A percentile compares a stretch with the other conserved stretches of the same genome.
These are phyloP conservation scores for Rhamphomyia laevipes DNA, from an alignment of 2,888 invertebrate genomes.

Conservation along the genomic window DNA sequence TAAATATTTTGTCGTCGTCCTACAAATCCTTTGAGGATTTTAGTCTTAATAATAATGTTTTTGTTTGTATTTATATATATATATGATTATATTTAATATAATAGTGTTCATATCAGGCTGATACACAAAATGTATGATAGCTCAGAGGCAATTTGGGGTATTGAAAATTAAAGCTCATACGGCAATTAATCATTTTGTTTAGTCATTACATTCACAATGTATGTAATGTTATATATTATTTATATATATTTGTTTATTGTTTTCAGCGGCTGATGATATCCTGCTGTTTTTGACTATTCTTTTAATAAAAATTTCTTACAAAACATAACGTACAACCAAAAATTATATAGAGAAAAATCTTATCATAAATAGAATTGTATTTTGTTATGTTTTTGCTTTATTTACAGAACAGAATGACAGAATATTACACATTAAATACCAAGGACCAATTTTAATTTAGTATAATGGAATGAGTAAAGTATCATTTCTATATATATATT, in stretches of 20 bases:
- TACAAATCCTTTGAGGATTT: no score
- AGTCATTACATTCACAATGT: slow-evolving; percentile 20
- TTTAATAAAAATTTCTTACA: no score
- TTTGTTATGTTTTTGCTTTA: slow-evolving; percentile 3
- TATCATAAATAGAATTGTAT: no score
- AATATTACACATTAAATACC: slow-evolving; percentile 1
- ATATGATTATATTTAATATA: no score
- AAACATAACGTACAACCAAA: no score
- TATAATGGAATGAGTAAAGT: background rate
- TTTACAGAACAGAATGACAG: background rate
- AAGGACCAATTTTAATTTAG: slow-evolving; percentile 3
- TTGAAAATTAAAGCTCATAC: slow-evolving; percentile 32
- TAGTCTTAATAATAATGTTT: slow-evolving; percentile 5
- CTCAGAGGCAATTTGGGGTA: background rate
- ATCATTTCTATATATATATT: slow-evolving; percentile 8
- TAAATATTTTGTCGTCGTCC: no score
- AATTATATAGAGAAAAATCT: no score
- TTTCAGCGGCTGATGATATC: no score
- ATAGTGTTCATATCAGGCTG: no score
- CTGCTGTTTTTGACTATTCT: no score
- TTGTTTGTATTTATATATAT: slow-evolving; percentile 3
- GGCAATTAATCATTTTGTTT: slow-evolving; percentile 39
- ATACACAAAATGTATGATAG: slow-evolving; percentile 5
- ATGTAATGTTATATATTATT: slow-evolving; percentile 10
- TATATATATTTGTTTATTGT: no score